A percentile compares a stretch with the other conserved stretches of the same genome.
Conservation (phyloP, 2,113 vertebrate species). For the Speoplatyrhinus poulsoni region DNA sequence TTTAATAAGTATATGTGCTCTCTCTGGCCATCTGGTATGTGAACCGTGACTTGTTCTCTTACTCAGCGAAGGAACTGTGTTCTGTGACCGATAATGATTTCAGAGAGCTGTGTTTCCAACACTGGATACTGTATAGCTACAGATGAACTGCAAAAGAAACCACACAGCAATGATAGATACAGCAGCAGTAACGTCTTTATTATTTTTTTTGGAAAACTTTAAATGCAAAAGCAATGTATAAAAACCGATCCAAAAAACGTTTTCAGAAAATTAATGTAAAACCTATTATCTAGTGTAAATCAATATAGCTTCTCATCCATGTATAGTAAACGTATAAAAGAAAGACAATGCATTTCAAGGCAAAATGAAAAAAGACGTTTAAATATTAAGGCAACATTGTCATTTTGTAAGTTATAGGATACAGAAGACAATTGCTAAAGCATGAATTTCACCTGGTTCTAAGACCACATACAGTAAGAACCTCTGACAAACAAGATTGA, state of each 20-base stretch:
- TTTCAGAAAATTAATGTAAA: conserved; percentile 3
- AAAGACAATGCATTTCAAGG: conserved; percentile 7
- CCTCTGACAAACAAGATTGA: conserved; percentile 14
- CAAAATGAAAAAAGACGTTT: neutral
- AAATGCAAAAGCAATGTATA: conserved; percentile 21
- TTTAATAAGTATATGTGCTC: conserved; percentile 46
- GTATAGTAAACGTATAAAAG: conserved; percentile 25
- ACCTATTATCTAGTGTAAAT: conserved; percentile 50
- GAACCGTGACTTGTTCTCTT: conserved; percentile 26
- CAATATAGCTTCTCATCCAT: conserved; percentile 9
- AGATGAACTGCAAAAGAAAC: neutral
- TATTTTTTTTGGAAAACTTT: neutral
- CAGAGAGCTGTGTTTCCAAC: neutral
- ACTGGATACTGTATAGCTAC: neutral
- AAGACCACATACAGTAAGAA: conserved; percentile 14
- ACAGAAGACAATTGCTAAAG: conserved; percentile 25
- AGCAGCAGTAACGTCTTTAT: conserved; percentile 11
- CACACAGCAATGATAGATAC: neutral
- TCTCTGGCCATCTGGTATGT: conserved; percentile 54
- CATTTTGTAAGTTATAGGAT: conserved; percentile 16
- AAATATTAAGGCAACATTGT: conserved; percentile 55
- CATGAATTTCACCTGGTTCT: neutral
- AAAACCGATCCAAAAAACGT: conserved; percentile 30
- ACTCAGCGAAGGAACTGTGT: neutral
- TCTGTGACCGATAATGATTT: neutral